Evolutionary conservation across 2,888 invertebrate species (phyloP), one percentile per base, ranked within the genome.

Genomic region (Synanthedon myopaeformis): DNA sequence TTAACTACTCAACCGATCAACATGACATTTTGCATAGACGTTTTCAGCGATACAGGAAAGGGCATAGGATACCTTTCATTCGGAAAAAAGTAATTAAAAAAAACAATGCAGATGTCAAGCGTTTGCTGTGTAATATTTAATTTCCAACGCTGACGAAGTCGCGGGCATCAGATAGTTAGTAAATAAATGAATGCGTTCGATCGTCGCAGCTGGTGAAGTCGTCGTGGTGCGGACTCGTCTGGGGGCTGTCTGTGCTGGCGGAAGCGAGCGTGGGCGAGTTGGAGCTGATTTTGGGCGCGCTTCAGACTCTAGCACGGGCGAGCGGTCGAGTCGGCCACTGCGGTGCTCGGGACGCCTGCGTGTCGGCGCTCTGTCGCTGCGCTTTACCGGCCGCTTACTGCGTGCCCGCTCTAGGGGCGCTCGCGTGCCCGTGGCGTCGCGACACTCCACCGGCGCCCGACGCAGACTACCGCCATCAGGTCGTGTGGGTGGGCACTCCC

Each of bases 191-290:
- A 35, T 35, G 35, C 10, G 35, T 35, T 35, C 35, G 35, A 35
- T 35, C 35, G 35, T 77, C 91, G 35, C 93, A 97, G 85, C 79
- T 98, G 28, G 91, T 98, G 41, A 95, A 94, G 66, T 98, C 98
- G 0, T 96, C 97, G 59, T 98, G 98, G 97, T 96, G 96, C 74
- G 97, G 97, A 1, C 86, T 98, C 51, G 89, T 98, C 42, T 96
- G 97, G 65, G 97, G 98, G 0, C 84, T 98, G 58, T 95, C 96
- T 55, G 94, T 97, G 3, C 80, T 99, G 51, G 92, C 98, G 1
- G 98, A 99, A 77, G 97, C 98, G 3, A 97, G 98, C 64, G 95
- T 96, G 12, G 99, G 99, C 61, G 99, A 99, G 79, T 90, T 94
- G 17, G 99, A 99, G 80, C 94, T 93, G 64, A 94, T 99, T 53